These are phyloP conservation scores for Rhegmatorhina hoffmannsi DNA, from an alignment of 2,113 vertebrate genomes.

Conservation along the genomic window DNA sequence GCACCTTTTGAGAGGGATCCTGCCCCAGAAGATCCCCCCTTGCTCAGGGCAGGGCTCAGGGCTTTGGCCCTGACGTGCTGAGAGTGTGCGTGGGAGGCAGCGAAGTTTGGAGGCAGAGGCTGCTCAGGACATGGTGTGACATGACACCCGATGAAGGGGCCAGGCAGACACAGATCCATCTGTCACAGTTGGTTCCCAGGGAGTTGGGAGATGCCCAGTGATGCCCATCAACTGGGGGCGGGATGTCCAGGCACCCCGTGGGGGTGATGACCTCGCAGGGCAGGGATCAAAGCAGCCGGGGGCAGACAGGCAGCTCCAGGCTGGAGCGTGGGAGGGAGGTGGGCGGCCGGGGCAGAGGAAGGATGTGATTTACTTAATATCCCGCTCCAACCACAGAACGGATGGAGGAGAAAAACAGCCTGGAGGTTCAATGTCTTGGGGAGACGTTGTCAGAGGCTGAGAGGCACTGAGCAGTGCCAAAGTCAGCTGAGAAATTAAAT, in stretches of 20 bases:
- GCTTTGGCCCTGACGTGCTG: fast-evolving
- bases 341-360: background rate
- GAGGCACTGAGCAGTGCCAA: background rate
- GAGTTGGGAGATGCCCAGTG: background rate
- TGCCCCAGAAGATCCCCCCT: background rate
- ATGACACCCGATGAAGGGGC: background rate
- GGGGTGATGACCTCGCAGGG: background rate
- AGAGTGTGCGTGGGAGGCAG: background rate
- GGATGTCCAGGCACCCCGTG: background rate
- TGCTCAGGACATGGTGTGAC: background rate
- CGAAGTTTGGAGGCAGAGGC: background rate
- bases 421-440: background rate
- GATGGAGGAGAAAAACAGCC: constrained; percentile 38
- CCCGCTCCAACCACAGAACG: background rate
- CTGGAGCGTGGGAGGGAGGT: background rate
- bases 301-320: background rate
- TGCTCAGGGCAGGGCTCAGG: fast-evolving
- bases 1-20: background rate
- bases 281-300: background rate
- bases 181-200: background rate
- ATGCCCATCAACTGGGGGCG: background rate
- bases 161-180: background rate
- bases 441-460: background rate
- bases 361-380: background rate
- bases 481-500: background rate